phyloP scores from a whole-genome alignment of 2,888 invertebrate genomes.

The Chloromyia formosa region DNA sequence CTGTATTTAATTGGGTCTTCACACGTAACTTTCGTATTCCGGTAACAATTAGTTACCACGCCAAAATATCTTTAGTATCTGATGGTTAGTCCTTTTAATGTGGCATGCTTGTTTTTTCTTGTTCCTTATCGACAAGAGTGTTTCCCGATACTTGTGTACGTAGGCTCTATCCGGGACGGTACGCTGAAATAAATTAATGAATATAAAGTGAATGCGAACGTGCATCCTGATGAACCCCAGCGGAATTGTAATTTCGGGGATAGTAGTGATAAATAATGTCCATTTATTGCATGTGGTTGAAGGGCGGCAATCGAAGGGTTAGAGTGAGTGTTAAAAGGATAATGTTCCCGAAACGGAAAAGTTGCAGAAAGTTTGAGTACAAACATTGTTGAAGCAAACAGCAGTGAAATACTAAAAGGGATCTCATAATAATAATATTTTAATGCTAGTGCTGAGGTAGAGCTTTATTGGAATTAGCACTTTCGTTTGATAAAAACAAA shows the following conservation, averaged over 20 bases:
- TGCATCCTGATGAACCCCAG: slow-evolving; percentile 20
- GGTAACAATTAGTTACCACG: slow-evolving; percentile 36
- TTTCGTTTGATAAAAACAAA: too few species aligned
- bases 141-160: neutral
- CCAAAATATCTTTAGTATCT: slow-evolving; percentile 17
- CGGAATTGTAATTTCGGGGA: slow-evolving; percentile 34
- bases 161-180: too few species aligned
- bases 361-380: too few species aligned
- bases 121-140: slow-evolving; percentile 10
- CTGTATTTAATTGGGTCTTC: slow-evolving; percentile 43
- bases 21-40: slow-evolving; percentile 42
- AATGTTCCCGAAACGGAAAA: too few species aligned
- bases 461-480: too few species aligned
- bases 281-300: slow-evolving; percentile 13
- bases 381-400: slow-evolving; percentile 35
- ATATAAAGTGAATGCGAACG: slow-evolving; percentile 40
- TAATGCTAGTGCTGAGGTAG: too few species aligned
- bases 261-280: slow-evolving; percentile 35
- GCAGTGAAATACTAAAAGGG: too few species aligned
- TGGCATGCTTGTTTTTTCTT: neutral
- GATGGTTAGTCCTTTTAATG: slow-evolving; percentile 6
- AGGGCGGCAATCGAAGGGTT: neutral
- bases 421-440: too few species aligned
- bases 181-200: slow-evolving; percentile 38
- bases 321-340: slow-evolving; percentile 13